Conservation (phyloP, 2,888 invertebrate genomes). For the Catotricha subobsoleta region DNA sequence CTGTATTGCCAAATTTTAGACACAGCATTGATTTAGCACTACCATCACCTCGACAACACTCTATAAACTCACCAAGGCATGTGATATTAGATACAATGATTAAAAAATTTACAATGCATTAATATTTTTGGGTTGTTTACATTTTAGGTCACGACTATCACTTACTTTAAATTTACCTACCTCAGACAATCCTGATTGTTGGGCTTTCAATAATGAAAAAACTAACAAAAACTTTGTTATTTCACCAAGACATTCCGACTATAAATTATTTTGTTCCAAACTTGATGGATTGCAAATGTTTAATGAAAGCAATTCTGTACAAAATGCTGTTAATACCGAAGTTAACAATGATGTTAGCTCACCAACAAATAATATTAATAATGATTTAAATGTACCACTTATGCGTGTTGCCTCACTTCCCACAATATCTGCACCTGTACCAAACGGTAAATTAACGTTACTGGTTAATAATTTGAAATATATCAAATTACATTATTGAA, state of each 20-base stretch:
- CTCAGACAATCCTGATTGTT: too few relatives aligned
- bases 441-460: too few relatives aligned
- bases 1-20: conserved; percentile 36
- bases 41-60: conserved; percentile 11
- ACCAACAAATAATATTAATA: conserved; percentile 1
- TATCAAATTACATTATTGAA: too few relatives aligned
- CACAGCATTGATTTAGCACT: conserved; percentile 50
- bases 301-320: conserved; percentile 7
- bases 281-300: conserved; percentile 11
- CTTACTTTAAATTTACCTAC: conserved; percentile 19
- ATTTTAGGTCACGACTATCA: conserved; percentile 19
- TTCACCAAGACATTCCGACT: conserved; percentile 12
- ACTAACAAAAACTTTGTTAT: conserved; percentile 3
- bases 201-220: conserved; percentile 11
- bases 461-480: too few relatives aligned
- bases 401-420: conserved; percentile 13
- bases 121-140: not conserved
- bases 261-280: conserved; percentile 11
- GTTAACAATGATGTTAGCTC: not conserved
- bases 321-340: conserved; percentile 5
- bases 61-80: conserved; percentile 18
- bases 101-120: not conserved
- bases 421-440: conserved; percentile 9
- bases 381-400: conserved; percentile 10
- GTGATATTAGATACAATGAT: not conserved